Evolutionary conservation across 2,113 vertebrate species (phyloP).

Genomic region (Piaya cayana): DNA sequence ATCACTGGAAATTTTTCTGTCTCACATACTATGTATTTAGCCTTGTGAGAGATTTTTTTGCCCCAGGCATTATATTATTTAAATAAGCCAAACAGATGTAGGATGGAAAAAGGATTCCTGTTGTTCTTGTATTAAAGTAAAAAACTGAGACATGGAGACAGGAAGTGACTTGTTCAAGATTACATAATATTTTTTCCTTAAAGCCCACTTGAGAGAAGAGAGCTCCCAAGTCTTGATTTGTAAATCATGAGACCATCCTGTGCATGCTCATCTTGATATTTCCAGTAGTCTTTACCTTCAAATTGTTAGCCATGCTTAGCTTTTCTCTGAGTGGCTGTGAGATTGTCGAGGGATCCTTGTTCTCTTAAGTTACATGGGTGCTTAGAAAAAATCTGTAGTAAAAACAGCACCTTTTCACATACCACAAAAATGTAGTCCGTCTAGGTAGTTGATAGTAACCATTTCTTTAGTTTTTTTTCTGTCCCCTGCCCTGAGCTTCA

Average conservation of each 20-base stretch:
- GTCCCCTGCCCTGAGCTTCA: not conserved
- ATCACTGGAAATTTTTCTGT: not conserved
- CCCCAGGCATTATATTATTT: not conserved
- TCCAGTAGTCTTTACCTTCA: not conserved
- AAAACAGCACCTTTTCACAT: not conserved
- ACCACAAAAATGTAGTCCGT: not conserved
- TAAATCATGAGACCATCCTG: not conserved
- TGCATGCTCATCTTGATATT: not conserved
- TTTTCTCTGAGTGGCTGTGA: not conserved
- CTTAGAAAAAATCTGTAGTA: not conserved
- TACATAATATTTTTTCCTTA: not conserved
- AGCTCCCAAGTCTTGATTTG: not conserved
- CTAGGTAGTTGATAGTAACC: not conserved
- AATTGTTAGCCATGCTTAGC: not conserved
- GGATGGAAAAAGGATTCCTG: not conserved
- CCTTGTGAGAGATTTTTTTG: not conserved
- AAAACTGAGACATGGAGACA: not conserved
- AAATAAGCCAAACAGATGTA: not conserved
- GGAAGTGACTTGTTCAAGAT: not conserved
- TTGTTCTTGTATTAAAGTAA: not conserved
- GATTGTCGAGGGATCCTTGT: not conserved
- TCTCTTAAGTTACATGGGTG: not conserved
- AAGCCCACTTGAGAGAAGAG: not conserved
- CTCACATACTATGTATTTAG: not conserved
- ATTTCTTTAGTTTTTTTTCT: not conserved